Percentiles rank a stretch among this genome's conserved stretches.
Conservation (phyloP, 2,113 vertebrate genomes). For the Peromyscus maniculatus region DNA sequence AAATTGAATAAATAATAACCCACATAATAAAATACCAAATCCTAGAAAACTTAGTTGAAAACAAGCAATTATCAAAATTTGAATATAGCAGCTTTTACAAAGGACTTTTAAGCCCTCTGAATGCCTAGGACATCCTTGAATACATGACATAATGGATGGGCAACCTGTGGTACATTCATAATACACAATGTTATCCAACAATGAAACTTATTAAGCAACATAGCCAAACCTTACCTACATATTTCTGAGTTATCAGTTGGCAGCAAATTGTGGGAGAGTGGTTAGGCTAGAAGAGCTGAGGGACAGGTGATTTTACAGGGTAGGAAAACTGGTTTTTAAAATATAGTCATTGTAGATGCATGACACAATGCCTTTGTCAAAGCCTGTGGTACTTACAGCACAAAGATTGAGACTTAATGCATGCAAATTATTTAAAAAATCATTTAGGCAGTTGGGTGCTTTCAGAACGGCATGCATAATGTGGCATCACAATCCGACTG, state of each 20-base stretch:
- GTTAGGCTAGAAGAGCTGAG: not conserved
- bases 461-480: slow-evolving; percentile 17
- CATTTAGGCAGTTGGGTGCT: slow-evolving; percentile 30
- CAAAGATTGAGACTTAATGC: slow-evolving; percentile 11
- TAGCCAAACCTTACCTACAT: not conserved
- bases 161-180: not conserved
- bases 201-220: not conserved
- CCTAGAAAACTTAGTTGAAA: not conserved
- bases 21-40: not conserved
- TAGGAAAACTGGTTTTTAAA: not conserved
- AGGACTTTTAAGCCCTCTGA: not conserved
- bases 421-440: slow-evolving; percentile 48
- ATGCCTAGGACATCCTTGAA: not conserved
- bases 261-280: not conserved
- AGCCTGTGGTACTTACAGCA: not conserved
- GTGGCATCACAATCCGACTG: not conserved
- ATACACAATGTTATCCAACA: not conserved
- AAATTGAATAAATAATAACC: not conserved
- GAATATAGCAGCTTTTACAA: not conserved
- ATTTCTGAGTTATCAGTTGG: not conserved
- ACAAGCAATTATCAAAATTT: not conserved
- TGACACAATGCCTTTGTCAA: slow-evolving; percentile 1
- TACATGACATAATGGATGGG: not conserved
- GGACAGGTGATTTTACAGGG: not conserved
- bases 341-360: not conserved